A percentile compares a stretch with the other conserved stretches of the same genome.
Conservation (phyloP, 2,797 vertebrate species). For the Meda fulgida region DNA sequence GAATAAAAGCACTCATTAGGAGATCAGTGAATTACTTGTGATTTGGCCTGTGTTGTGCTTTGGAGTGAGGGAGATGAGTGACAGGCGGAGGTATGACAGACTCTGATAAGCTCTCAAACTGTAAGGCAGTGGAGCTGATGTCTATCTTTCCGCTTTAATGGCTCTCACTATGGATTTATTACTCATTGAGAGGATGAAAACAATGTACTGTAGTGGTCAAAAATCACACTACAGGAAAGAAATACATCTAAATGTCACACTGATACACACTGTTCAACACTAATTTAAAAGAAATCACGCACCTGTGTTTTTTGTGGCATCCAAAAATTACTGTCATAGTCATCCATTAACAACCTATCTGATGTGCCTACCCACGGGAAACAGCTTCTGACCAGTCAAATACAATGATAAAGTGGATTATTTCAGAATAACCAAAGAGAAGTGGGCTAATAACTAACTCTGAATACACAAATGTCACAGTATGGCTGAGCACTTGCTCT, state of each 20-base stretch:
- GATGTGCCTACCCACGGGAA: conserved; percentile 18
- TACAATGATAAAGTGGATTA: conserved; percentile 19
- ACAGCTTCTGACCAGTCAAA: conserved; percentile 22
- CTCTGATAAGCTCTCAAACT: conserved; percentile 41
- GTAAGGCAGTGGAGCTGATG: not conserved
- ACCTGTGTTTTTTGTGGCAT: not conserved
- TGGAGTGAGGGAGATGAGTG: conserved; percentile 39
- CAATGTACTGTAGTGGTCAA: not conserved
- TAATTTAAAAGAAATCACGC: conserved; percentile 1
- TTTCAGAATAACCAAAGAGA: conserved; percentile 15
- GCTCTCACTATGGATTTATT: not conserved
- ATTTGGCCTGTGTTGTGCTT: conserved; percentile 32
- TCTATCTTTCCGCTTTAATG: conserved; percentile 10
- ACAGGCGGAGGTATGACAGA: conserved; percentile 23
- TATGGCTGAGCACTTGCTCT: conserved; percentile 7
- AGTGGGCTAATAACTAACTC: conserved; percentile 23
- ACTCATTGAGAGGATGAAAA: not conserved
- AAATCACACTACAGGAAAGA: not conserved
- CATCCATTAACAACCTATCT: conserved; percentile 1
- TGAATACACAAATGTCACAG: conserved; percentile 29
- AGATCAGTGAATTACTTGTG: conserved; percentile 23
- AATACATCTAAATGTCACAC: not conserved
- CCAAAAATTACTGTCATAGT: conserved; percentile 17
- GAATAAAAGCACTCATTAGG: conserved; percentile 8
- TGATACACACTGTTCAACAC: not conserved